A percentile compares a stretch with the other conserved stretches of the same genome.
phyloP scores from a whole-genome alignment of 2,888 invertebrate genomes.

The Rhagonycha lutea region DNA sequence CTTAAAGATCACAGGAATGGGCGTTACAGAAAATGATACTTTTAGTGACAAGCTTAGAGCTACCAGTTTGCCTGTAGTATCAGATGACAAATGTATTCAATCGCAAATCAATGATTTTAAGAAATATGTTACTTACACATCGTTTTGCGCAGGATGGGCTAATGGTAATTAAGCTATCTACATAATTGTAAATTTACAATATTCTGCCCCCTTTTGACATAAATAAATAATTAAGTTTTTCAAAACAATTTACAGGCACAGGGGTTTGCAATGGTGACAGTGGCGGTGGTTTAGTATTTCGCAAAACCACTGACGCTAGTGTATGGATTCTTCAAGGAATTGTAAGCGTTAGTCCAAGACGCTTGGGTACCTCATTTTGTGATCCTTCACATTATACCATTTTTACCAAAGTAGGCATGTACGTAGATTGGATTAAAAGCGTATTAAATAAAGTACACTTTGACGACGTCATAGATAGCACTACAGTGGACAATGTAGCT shows the following conservation, averaged over 20 bases:
- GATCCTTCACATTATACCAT: constrained; percentile 54
- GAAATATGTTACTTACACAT: constrained; percentile 61
- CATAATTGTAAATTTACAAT: not conserved
- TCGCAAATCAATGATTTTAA: constrained; percentile 58
- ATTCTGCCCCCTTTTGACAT: not conserved
- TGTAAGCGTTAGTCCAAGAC: constrained; percentile 56
- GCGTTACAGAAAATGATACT: constrained; percentile 62
- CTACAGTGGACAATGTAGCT: not conserved
- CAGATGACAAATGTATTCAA: constrained; percentile 58
- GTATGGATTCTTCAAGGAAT: constrained; percentile 53
- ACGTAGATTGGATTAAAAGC: constrained; percentile 45
- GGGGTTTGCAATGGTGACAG: constrained; percentile 68
- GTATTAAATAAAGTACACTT: constrained; percentile 35
- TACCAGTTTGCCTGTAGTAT: constrained; percentile 58
- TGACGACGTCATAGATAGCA: not conserved
- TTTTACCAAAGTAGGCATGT: constrained; percentile 56
- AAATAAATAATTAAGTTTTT: not conserved
- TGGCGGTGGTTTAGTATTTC: constrained; percentile 63
- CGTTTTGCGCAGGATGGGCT: constrained; percentile 66
- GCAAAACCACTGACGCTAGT: constrained; percentile 45
- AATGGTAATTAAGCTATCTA: constrained; percentile 49
- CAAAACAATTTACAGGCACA: constrained; percentile 49
- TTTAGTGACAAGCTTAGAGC: constrained; percentile 58
- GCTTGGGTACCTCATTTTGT: constrained; percentile 50
- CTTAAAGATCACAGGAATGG: constrained; percentile 62